Base-by-base conservation (phyloP, 2,113 vertebrate species). In the Mohoua ochrocephala region DNA sequence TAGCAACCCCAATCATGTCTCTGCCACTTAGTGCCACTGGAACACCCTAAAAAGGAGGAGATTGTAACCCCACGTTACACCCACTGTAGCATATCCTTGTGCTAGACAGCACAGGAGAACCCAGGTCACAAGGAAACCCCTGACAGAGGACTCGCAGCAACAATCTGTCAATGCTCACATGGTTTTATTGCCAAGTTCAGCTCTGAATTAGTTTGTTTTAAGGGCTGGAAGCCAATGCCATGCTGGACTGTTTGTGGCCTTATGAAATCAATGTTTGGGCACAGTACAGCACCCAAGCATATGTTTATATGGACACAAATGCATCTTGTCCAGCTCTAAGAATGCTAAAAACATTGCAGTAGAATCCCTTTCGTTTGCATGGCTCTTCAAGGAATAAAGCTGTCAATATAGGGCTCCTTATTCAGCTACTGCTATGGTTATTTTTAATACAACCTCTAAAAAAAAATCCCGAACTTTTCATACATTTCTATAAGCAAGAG, bases 1-100 rank as follows among this genome's bases (percentile, higher is more conserved):
- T 99, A 53, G 99, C 99, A 87, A 99, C 99, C 67, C 99, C 99
- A 84, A 99, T 99, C 99, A 99, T 99, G 93, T 99, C 99, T 94
- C 99, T 98, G 86, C 99, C 99, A 86, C 99, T 99, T 49, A 99
- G 97, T 19, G 99, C 99, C 67, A 99, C 99, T 20, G 99, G 99
- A 77, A 99, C 98, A 73, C 99, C 99, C 99, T 99, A 65, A 56
- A 97, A 80, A 64, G 5, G 54, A 91, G 71, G 60, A 81, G 44
- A 74, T 93, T 96, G 27, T 26, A 67, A 83, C 23, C 35, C 21
- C 27, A 18, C 14, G 6, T 30, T 60, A 68, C 1, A 10, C 31
- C 24, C 54, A 77, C 15, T 8, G 1, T 6, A 39, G 47, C 24
- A 39, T 8, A 24, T 13, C 41, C 31, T 26, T 52, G 42, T 52